Evolutionary conservation across 1,140 invertebrate genomes (phyloP), one percentile per base, ranked within the genome.

Genomic region (Pseudoatta argentina): DNA sequence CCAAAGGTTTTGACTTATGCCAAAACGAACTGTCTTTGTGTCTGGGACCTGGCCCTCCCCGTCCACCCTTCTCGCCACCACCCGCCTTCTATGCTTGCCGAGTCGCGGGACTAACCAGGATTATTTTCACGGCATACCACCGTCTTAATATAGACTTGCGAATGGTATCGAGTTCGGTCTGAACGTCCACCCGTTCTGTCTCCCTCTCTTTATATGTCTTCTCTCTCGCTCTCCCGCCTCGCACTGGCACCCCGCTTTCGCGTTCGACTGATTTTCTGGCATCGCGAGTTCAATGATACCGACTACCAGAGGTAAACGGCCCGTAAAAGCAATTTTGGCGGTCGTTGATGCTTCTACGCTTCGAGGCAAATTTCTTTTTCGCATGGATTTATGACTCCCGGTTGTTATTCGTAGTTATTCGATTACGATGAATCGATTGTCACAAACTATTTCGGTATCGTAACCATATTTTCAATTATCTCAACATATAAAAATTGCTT

Each of bases 11-110:
- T 94, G 93, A 95, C 93, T 94, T 94, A 95, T 94, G 93, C 94
- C 92, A 94, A 95, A 95, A 93, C 93, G 94, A 95, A 94, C 91
- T 83, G 92, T 93, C 94, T 94, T 95, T 94, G 94, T 95, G 93
- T 93, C 92, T 91, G 89, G 57, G 75, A 90, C 63, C 30, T 55
- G 44, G n/a, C n/a, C 67, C 16, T 59, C 76, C 44, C 66, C 86
- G 1, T 48, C 21, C 73, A 4, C 51, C 44, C 71, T n/a, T 69
- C 64, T 73, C 21, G 21, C 77, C 63, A 57, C 76, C 69, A 30
- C 53, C 67, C 53, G 59, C 85, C 34, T 64, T 67, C 57, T 82
- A 21, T 16, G 66, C 34, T 61, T 44, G 79, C 48, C 86, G 89
- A 87, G 86, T 79, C 78, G 61, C 61, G 55, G 86, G 85, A 82